phyloP scores from a whole-genome alignment of 92 coral and sea anemone genomes.

The Isaurus tuberculatus region DNA sequence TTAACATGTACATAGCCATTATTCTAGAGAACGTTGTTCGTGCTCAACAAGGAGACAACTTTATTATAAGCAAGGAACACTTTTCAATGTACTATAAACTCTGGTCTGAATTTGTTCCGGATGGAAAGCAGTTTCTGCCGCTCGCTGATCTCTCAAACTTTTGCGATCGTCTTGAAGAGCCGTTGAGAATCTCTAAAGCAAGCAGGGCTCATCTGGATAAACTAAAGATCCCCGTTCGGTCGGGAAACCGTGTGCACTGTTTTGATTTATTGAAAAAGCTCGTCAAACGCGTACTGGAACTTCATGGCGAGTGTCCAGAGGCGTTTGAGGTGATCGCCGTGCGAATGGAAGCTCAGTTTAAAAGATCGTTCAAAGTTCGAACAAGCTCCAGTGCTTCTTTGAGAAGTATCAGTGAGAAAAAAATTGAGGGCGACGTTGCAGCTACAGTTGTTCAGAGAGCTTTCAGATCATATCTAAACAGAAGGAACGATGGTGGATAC shows the following conservation, averaged over 20 bases:
- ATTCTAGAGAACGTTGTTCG: slow-evolving; percentile 92
- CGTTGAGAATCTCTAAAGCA: slow-evolving; percentile 78
- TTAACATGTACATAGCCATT: slow-evolving; percentile 97
- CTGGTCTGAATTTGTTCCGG: slow-evolving; percentile 87
- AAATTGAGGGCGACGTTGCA: slow-evolving; percentile 2
- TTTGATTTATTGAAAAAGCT: slow-evolving; percentile 90
- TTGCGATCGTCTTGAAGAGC: slow-evolving; percentile 81
- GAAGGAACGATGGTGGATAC: neutral
- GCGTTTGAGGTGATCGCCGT: slow-evolving; percentile 81
- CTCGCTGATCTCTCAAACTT: slow-evolving; percentile 79
- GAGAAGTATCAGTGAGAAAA: slow-evolving; percentile 8
- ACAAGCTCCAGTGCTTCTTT: slow-evolving; percentile 18
- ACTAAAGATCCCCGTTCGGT: slow-evolving; percentile 85
- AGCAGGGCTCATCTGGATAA: slow-evolving; percentile 64
- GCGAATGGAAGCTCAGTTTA: slow-evolving; percentile 85
- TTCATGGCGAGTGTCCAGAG: slow-evolving; percentile 92
- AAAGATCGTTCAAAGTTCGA: slow-evolving; percentile 62
- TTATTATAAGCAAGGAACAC: slow-evolving; percentile 86
- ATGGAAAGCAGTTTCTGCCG: slow-evolving; percentile 89
- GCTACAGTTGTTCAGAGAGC: slow-evolving; percentile 44
- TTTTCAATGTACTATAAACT: slow-evolving; percentile 84
- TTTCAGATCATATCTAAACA: slow-evolving; percentile 34
- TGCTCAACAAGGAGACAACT: slow-evolving; percentile 88
- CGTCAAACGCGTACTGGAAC: slow-evolving; percentile 78
- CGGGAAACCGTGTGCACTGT: slow-evolving; percentile 88